Evolutionary conservation across 2,888 invertebrate genomes (phyloP), one percentile per base, ranked within the genome.

Genomic region (Gymnosoma rotundatum): DNA sequence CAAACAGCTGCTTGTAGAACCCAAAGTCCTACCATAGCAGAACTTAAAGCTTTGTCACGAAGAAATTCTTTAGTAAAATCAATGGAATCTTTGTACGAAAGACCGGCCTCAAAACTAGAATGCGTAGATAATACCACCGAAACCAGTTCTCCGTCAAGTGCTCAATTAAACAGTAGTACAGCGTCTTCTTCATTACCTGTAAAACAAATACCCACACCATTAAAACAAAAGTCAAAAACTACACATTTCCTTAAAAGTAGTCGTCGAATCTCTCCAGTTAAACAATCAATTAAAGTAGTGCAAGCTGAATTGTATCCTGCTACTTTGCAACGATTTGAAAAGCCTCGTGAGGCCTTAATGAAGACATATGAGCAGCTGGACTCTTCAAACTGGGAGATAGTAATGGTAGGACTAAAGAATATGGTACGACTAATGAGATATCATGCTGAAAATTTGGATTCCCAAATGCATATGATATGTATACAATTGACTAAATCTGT

Each of bases 371-470:
- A 92, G 48, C 94, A 96, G 86, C 93, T 96, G 25, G 96, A 96
- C 88, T 94, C 94, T 79, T 93, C 94, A 83, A 96, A 96, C 89
- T 97, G 97, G 98, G 97, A 97, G 91, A 93, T 94, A 6, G 95
- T 95, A 54, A 94, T 97, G 87, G 94, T 95, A 81, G 96, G 96
- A 0, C 93, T 98, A 32, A 94, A 94, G 70, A 94, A 94, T 73
- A 93, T 96, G 74, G 95, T 95, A 45, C 93, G 95, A 50, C 92
- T 98, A 25, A 94, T 95, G 1, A 93, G 94, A 58, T 95, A 96
- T 88, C 94, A 95, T 87, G 93, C 94, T 0, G 96, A 95, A 25
- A 91, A 93, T 18, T 88, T 95, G 54, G 94, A 94, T 72, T 89
- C 93, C 1, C 94, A 96, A 85, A 94, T 96, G 82, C 96, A 96